phyloP scores from a whole-genome alignment of 2,113 vertebrate genomes.

The Chaetura pelagica region DNA sequence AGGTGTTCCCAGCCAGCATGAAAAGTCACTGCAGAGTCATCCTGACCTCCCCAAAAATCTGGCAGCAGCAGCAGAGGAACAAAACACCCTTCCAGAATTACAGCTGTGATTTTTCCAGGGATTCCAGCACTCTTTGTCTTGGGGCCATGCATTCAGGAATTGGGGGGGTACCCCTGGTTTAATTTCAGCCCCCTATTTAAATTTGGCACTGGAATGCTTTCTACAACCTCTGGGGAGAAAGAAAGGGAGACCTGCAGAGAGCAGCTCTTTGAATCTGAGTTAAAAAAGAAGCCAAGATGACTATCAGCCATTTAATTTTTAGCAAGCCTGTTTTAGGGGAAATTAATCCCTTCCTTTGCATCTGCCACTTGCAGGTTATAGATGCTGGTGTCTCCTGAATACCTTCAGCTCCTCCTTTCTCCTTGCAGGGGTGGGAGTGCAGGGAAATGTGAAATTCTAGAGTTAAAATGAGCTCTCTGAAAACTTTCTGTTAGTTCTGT shows the following conservation, averaged over 20 bases:
- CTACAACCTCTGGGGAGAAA: neutral
- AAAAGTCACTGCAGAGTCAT: accelerated
- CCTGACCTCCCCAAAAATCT: neutral
- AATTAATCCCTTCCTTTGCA: constrained; percentile 5
- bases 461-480: neutral
- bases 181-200: neutral
- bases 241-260: neutral
- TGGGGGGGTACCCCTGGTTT: neutral
- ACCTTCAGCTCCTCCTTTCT: neutral
- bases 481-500: neutral
- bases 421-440: neutral
- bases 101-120: neutral
- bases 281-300: constrained; percentile 7
- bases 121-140: neutral
- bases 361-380: neutral
- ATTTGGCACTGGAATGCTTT: neutral
- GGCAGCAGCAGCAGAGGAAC: neutral
- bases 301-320: neutral
- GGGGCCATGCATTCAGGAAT: neutral
- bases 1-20: neutral
- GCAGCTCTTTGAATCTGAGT: neutral
- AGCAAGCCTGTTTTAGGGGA: neutral
- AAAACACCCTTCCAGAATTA: neutral
- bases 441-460: neutral
- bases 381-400: neutral